Evolutionary conservation across 2,888 invertebrate species (phyloP), one percentile per base, ranked within the genome.

Genomic region (Dysmachus trigonus): DNA sequence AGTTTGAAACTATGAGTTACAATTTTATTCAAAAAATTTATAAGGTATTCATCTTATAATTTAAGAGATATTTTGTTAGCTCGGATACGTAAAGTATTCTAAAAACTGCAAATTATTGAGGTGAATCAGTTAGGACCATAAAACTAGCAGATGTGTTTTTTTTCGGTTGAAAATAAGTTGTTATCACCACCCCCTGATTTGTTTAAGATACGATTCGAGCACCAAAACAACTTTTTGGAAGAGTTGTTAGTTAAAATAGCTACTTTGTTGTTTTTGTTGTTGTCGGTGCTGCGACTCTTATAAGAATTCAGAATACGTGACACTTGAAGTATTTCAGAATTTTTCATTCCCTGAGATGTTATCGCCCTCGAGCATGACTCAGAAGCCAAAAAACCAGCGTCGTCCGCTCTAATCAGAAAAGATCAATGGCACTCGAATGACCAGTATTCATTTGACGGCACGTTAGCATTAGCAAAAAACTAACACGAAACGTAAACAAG

Each of bases 401-500:
- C n/a, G n/a, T 13, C 73, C 33, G 15, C 31, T 31, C 73, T 33
- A 73, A 73, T 73, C 31, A 73, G n/a, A 10, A 30, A 27, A 73
- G 73, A 73, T 73, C 73, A 73, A 73, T 73, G 73, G 31, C 73
- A 73, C 33, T 33, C 73, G 33, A 73, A 41, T 62, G 62, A 62
- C 35, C 38, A n/a, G 76, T 76, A 35, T 76, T 76, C 35, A 38
- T 18, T 76, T 5, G 13, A 35, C 22, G 10, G 38, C 76, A 38
- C 33, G 18, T 76, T n/a, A 76, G 13, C 38, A 38, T 35, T 76
- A 76, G 76, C 76, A 35, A 76, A 76, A 76, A 76, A 22, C 27
- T 62, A 76, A 76, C 76, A 10, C n/a, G 76, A 76, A 38, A 76
- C 38, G 38, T 38, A 76, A 76, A 76, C 76, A 76, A 76, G 18